Evolutionary conservation across 92 coral and sea anemone genomes (phyloP).

Genomic region (Phymanthus crucifer): DNA sequence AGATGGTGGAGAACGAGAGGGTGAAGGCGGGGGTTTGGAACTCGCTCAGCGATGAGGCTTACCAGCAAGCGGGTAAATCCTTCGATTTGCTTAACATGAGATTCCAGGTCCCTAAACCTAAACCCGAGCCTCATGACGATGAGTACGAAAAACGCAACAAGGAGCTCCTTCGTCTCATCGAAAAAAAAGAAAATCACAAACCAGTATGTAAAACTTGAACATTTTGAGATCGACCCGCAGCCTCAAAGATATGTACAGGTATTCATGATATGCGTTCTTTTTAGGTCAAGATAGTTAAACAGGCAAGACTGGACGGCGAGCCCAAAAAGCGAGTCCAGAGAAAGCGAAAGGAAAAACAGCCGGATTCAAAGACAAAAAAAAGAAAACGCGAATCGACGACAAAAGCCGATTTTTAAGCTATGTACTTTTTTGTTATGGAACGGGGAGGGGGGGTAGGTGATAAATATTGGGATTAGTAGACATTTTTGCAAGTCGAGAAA

Average conservation of each 20-base stretch:
- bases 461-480: no score
- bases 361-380: no score
- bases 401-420: no score
- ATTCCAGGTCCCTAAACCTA: conserved; percentile 8
- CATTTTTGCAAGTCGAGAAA: no score
- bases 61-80: conserved; percentile 13
- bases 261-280: background rate
- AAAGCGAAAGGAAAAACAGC: no score
- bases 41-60: conserved; percentile 16
- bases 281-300: background rate
- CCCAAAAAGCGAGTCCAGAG: no score
- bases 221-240: background rate
- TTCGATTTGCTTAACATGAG: conserved; percentile 30
- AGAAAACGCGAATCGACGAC: no score
- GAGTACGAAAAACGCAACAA: conserved; percentile 18
- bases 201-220: conserved; percentile 3
- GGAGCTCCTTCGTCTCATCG: conserved; percentile 15
- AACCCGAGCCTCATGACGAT: background rate
- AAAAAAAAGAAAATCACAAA: conserved; percentile 25
- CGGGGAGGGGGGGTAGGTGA: no score
- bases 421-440: no score
- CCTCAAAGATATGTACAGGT: background rate
- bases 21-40: conserved; percentile 17
- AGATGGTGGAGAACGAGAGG: background rate
- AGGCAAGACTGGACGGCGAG: background rate